A percentile compares a stretch with the other conserved stretches of the same genome.
These are phyloP conservation scores for Brienomyrus longianalis DNA, from an alignment of 2,113 vertebrate species.

Conservation along the genomic window DNA sequence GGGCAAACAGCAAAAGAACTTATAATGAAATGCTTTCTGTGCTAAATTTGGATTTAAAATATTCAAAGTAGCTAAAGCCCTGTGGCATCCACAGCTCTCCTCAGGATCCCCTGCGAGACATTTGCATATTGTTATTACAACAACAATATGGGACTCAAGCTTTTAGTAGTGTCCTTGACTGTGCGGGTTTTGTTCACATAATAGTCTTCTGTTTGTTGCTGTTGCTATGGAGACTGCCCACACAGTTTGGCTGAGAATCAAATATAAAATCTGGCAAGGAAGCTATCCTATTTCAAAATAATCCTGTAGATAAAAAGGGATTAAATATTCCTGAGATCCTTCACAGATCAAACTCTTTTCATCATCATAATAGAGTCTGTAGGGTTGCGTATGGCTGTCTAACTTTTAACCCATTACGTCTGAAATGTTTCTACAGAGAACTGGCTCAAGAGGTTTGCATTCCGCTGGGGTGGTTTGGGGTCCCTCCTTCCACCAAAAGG, in stretches of 20 bases:
- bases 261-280: slow-evolving; percentile 19
- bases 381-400: neutral
- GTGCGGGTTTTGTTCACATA: slow-evolving; percentile 16
- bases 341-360: slow-evolving; percentile 32
- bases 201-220: slow-evolving; percentile 39
- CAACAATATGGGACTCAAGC: slow-evolving; percentile 37
- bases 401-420: neutral
- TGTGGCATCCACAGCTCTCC: neutral
- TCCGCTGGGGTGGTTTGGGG: neutral
- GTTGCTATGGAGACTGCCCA: slow-evolving; percentile 50
- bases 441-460: neutral
- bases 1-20: neutral
- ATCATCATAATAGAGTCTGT: slow-evolving; percentile 12
- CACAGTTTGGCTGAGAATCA: slow-evolving; percentile 25
- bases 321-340: slow-evolving; percentile 21
- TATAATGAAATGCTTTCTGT: neutral
- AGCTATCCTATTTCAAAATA: slow-evolving; percentile 10
- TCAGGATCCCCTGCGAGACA: neutral
- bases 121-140: slow-evolving; percentile 37
- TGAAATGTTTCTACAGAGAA: neutral
- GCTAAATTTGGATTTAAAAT: neutral
- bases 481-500: neutral
- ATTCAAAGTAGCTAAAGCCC: neutral
- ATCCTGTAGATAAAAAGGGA: slow-evolving; percentile 6
- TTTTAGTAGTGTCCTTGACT: slow-evolving; percentile 26